Evolutionary conservation across 2,888 invertebrate species (phyloP).

Genomic region (Camptogramma bilineatum): DNA sequence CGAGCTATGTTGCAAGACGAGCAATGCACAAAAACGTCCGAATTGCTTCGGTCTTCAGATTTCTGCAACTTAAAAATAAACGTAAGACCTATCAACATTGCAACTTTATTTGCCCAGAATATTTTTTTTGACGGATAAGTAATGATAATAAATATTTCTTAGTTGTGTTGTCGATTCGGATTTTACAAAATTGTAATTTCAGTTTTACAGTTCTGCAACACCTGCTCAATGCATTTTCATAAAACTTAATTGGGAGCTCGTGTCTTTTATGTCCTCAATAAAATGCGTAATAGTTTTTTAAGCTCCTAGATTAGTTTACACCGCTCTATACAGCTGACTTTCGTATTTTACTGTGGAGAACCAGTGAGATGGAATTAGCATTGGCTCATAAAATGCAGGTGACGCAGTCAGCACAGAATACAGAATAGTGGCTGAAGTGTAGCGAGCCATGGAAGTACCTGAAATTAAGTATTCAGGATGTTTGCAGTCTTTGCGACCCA

Average conservation of each 20-base stretch:
- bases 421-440: slow-evolving; percentile 8
- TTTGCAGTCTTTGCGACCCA: slow-evolving; percentile 6
- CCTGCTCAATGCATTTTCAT: neutral
- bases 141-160: too few species aligned
- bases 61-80: too few species aligned
- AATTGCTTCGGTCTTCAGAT: too few species aligned
- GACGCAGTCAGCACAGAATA: slow-evolving; percentile 22
- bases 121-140: too few species aligned
- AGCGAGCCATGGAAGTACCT: slow-evolving; percentile 19
- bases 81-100: too few species aligned
- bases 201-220: neutral
- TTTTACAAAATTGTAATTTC: too few species aligned
- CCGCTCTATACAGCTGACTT: slow-evolving; percentile 19
- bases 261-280: slow-evolving; percentile 26
- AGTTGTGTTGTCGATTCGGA: too few species aligned
- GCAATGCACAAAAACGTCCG: too few species aligned
- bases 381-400: slow-evolving; percentile 36
- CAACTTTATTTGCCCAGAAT: too few species aligned
- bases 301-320: slow-evolving; percentile 31
- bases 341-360: slow-evolving; percentile 31
- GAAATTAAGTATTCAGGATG: slow-evolving; percentile 13
- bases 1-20: too few species aligned
- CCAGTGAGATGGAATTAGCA: slow-evolving; percentile 36
- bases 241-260: slow-evolving; percentile 2
- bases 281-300: slow-evolving; percentile 31